Conservation (phyloP, 2,888 invertebrate genomes). For the Drosophila barbarae region DNA sequence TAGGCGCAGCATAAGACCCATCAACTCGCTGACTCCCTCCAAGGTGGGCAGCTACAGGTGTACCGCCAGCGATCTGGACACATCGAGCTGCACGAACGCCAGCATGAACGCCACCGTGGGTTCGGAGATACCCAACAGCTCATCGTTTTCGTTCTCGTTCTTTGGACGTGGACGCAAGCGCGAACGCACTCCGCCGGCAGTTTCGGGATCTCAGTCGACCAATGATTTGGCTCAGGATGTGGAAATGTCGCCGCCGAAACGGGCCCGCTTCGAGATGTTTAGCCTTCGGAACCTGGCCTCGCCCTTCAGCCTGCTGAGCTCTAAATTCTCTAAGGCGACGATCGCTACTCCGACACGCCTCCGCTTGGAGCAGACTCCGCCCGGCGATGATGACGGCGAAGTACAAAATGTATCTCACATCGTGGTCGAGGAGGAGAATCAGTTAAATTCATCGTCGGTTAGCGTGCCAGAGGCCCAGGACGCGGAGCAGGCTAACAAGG, state of each 20-base stretch:
- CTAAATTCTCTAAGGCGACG: conserved; percentile 73
- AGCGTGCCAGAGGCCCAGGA: conserved; percentile 59
- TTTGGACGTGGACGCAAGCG: conserved; percentile 78
- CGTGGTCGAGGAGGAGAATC: conserved; percentile 65
- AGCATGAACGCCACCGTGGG: conserved; percentile 79
- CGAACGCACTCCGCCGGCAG: conserved; percentile 71
- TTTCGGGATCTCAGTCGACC: conserved; percentile 57
- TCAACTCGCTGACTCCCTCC: conserved; percentile 63
- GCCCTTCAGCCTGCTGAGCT: conserved; percentile 76
- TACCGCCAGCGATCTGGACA: conserved; percentile 76
- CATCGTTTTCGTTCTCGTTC: conserved; percentile 76
- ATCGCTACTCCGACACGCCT: conserved; percentile 74
- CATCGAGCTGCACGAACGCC: conserved; percentile 68
- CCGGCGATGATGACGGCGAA: conserved; percentile 62
- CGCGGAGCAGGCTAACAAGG: conserved; percentile 38
- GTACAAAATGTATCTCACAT: conserved; percentile 76
- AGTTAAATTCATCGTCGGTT: conserved; percentile 47
- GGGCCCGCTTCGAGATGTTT: conserved; percentile 76
- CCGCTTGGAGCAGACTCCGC: conserved; percentile 47
- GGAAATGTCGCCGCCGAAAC: conserved; percentile 76
- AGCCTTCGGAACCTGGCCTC: conserved; percentile 66
- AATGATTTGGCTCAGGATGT: conserved; percentile 70
- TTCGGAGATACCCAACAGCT: conserved; percentile 77
- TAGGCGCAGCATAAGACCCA: conserved; percentile 75
- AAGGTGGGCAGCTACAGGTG: conserved; percentile 73